Evolutionary conservation across 2,888 invertebrate genomes (phyloP).

Genomic region (Dione vanillae): DNA sequence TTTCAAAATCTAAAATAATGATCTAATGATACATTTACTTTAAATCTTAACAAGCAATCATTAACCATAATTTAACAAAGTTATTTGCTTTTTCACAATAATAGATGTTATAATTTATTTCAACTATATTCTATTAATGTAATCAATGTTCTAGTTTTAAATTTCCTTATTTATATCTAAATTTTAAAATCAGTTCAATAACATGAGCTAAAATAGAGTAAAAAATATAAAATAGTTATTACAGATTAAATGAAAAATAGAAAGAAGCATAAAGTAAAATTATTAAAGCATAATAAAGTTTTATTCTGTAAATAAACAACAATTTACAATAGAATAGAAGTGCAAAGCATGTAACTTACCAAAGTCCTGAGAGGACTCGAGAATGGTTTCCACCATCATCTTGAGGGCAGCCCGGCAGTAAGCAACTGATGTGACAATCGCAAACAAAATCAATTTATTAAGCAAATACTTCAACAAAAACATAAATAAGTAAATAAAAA

Average conservation of each 20-base stretch:
- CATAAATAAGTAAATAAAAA: conserved; percentile 33
- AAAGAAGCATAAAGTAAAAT: too few species aligned
- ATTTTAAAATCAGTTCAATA: background rate
- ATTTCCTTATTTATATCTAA: background rate
- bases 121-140: background rate
- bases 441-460: conserved; percentile 56
- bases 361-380: conserved; percentile 80
- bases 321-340: background rate
- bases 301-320: too few species aligned
- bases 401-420: conserved; percentile 62
- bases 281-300: too few species aligned
- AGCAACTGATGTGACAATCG: conserved; percentile 61
- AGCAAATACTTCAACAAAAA: conserved; percentile 44
- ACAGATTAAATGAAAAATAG: too few species aligned
- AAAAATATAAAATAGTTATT: background rate
- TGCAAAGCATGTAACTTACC: conserved; percentile 60
- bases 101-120: too few species aligned
- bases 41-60: too few species aligned
- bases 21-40: too few species aligned
- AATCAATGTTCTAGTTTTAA: background rate
- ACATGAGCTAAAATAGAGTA: too few species aligned
- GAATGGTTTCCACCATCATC: conserved; percentile 81
- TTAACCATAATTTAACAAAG: too few species aligned
- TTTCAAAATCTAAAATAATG: too few species aligned
- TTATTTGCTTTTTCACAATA: too few species aligned